A percentile compares a stretch with the other conserved stretches of the same genome.
phyloP scores from a whole-genome alignment of 1,140 invertebrate genomes.

The Piezodorus guildinii region DNA sequence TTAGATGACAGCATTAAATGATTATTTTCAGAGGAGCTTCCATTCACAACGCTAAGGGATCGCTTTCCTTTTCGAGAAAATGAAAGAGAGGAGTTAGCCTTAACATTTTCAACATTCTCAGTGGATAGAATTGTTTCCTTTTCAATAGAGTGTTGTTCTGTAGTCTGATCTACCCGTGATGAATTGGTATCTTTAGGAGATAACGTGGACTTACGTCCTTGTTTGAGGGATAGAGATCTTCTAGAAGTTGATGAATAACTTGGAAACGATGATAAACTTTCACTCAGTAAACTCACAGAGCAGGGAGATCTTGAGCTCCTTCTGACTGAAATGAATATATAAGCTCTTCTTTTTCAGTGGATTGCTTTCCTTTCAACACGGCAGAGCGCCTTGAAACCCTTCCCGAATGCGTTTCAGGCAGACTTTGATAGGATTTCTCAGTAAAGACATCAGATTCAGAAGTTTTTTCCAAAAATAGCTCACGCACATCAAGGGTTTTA shows the following conservation, averaged over 20 bases:
- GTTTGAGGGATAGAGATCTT: neutral
- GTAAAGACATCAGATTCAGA: neutral
- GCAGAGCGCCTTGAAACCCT: neutral
- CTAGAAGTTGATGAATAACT: neutral
- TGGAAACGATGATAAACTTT: neutral
- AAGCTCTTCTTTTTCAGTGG: neutral
- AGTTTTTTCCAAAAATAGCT: neutral
- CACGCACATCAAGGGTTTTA: slow-evolving; percentile 7
- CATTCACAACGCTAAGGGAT: too few relatives aligned
- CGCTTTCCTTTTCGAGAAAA: too few relatives aligned
- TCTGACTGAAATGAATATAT: neutral
- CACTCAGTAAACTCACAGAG: neutral
- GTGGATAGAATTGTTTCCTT: too few relatives aligned
- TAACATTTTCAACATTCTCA: too few relatives aligned
- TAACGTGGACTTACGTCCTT: neutral
- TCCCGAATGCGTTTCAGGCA: neutral
- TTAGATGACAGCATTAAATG: too few relatives aligned
- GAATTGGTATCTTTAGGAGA: too few relatives aligned
- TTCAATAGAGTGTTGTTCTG: too few relatives aligned
- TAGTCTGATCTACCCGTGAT: too few relatives aligned
- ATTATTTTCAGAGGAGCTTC: too few relatives aligned
- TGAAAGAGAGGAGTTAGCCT: too few relatives aligned
- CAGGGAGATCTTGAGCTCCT: neutral
- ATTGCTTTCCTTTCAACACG: neutral
- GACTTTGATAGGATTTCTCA: neutral